Conservation (phyloP, 2,888 invertebrate species). For the Antheraea yamamai region DNA sequence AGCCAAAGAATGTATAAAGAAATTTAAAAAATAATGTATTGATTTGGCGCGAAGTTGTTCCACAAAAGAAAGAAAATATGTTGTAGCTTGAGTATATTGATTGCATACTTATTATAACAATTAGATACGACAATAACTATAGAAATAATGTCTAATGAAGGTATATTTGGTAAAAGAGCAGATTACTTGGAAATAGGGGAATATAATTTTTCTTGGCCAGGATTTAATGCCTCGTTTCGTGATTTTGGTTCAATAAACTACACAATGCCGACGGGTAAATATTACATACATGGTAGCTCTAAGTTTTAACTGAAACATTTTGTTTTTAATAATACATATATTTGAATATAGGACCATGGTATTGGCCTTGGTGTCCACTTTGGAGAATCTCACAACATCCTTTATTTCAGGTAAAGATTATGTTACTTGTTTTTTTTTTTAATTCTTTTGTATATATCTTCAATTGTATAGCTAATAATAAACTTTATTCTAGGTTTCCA, state of each 20-base stretch:
- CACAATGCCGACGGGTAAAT: conserved; percentile 73
- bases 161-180: conserved; percentile 58
- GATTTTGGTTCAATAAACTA: conserved; percentile 72
- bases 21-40: conserved; percentile 36
- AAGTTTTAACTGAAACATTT: not conserved
- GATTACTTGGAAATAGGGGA: conserved; percentile 72
- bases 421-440: not conserved
- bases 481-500: conserved; percentile 85
- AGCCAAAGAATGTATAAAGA: conserved; percentile 19
- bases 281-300: not conserved
- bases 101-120: not conserved
- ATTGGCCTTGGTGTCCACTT: conserved; percentile 86
- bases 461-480: not conserved
- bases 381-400: conserved; percentile 90
- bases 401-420: conserved; percentile 69
- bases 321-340: conserved; percentile 1
- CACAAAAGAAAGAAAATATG: not conserved
- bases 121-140: not conserved
- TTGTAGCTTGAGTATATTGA: not conserved
- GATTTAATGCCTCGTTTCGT: conserved; percentile 72
- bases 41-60: conserved; percentile 38
- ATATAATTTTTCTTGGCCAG: conserved; percentile 78
- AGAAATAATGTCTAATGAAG: conserved; percentile 53
- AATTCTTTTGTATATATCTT: conserved; percentile 2
- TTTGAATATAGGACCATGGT: conserved; percentile 77